These are phyloP conservation scores for Picus viridis DNA, from an alignment of 2,797 vertebrate genomes.

Conservation along the genomic window DNA sequence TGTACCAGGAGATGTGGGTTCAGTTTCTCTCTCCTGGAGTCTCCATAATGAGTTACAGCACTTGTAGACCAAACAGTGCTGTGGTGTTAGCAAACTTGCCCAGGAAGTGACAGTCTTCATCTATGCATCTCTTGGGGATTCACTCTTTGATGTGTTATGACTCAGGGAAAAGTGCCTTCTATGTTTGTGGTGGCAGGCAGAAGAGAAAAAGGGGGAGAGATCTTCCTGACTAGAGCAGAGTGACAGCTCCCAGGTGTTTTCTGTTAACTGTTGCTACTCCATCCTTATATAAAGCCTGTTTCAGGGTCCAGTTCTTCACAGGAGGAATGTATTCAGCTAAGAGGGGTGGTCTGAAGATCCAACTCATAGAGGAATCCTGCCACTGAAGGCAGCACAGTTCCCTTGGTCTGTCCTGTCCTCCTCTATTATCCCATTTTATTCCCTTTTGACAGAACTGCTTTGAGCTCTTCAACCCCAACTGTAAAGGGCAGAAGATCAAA, in stretches of 20 bases:
- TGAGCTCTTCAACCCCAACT: slow-evolving; percentile 91
- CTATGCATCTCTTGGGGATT: background rate
- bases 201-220: background rate
- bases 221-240: background rate
- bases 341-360: background rate
- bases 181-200: background rate
- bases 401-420: background rate
- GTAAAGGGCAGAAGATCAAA: slow-evolving; percentile 93
- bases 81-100: background rate
- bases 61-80: background rate
- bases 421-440: background rate
- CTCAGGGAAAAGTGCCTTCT: background rate
- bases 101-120: background rate
- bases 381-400: background rate
- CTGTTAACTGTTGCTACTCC: background rate
- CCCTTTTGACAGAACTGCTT: slow-evolving; percentile 86
- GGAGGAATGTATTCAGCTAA: background rate
- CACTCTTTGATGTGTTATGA: background rate
- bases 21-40: background rate
- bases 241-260: background rate
- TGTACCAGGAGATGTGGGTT: background rate
- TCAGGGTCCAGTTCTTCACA: background rate
- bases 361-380: background rate
- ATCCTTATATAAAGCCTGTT: background rate
- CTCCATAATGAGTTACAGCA: background rate